phyloP scores from a whole-genome alignment of 2,888 invertebrate genomes.

The Halictus quadricinctus region DNA sequence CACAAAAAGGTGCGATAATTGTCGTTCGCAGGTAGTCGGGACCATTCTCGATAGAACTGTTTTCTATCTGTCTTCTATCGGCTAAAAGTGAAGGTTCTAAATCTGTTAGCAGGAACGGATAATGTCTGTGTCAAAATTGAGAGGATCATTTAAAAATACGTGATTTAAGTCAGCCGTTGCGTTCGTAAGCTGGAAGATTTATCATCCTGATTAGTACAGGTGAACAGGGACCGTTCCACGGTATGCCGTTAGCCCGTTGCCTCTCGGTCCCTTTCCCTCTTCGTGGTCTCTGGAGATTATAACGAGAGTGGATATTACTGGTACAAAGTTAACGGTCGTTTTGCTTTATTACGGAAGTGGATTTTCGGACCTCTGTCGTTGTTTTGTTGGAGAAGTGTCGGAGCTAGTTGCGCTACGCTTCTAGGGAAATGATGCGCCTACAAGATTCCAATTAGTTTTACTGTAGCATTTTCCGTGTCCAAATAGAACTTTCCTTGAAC shows the following conservation, averaged over 20 bases:
- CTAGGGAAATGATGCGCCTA: slow-evolving; percentile 3
- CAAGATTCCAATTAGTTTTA: slow-evolving; percentile 15
- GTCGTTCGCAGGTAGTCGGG: background rate
- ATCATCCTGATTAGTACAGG: background rate
- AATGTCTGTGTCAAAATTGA: background rate
- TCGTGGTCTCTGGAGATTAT: background rate
- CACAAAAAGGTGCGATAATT: background rate
- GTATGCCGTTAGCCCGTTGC: background rate
- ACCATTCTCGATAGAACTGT: background rate
- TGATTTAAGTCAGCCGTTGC: background rate
- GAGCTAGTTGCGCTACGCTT: background rate
- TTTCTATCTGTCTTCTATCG: background rate
- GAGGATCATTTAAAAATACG: background rate
- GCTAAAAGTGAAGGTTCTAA: background rate
- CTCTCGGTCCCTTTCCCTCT: background rate
- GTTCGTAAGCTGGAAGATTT: background rate
- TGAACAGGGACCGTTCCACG: background rate
- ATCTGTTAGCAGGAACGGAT: background rate
- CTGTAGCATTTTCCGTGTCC: background rate
- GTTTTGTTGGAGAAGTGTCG: slow-evolving; percentile 6
- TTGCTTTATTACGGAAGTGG: slow-evolving; percentile 29
- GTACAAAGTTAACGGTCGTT: background rate
- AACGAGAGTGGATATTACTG: background rate
- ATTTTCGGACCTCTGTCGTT: slow-evolving; percentile 3
- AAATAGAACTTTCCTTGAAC: background rate